Evolutionary conservation across 1,140 invertebrate species (phyloP), one percentile per base, ranked within the genome.

Genomic region (Octopus sinensis): DNA sequence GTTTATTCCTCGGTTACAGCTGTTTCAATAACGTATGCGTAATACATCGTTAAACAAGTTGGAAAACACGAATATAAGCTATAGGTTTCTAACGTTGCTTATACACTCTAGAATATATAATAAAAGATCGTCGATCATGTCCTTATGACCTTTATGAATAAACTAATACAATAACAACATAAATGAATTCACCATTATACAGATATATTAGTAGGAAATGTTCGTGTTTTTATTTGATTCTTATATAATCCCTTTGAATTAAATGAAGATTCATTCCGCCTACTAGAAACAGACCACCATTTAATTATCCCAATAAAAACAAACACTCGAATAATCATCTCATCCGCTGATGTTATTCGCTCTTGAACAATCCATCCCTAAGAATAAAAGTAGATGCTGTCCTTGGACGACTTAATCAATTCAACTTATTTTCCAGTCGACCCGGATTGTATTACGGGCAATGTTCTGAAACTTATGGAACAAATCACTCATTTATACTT

Each of bases 391-490:
- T 92, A 82, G 93, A 94, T 91, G 93, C 93, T 56, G 91, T 92
- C 6, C 93, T 93, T 30, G 93, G 93, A 0, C 93, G 93, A 68
- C 86, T 95, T 89, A 95, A 94, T 90, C 92, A 94, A 93, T 88
- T 92, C 79, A 91, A 84, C 91, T 93, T 88, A 88, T 88, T 84
- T 88, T 92, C 87, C 92, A 92, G 83, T 91, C 92, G 73, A 87
- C 92, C 56, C 93, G 94, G 76, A 83, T 93, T 86, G 2, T 94
- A 92, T 89, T 94, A 90, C 91, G 94, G 94, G 0, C 94, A 95
- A 92, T 95, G 94, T 90, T 95, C 94, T 87, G 94, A 95, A 92
- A 94, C 95, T 92, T 95, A 94, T 92, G 94, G 94, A 7, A 91
- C 92, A 80, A 95, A 95, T 90, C 94, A 95, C 91, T 93, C 92